Evolutionary conservation across 2,888 invertebrate species (phyloP).

Genomic region (Agonopterix subpropinquella): DNA sequence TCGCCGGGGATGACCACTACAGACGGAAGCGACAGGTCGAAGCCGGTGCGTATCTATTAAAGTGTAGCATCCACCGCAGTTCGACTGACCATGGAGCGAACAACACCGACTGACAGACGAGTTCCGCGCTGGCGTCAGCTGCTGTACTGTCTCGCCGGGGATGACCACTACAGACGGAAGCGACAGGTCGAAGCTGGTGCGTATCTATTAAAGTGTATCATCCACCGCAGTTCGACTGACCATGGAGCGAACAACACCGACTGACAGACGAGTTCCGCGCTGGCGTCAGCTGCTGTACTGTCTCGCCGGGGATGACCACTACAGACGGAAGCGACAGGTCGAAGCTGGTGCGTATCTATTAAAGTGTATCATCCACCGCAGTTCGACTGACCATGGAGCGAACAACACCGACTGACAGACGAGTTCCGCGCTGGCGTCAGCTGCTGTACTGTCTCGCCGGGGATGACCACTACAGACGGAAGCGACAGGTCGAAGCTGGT

Average conservation of each 20-base stretch:
- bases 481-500: conserved; percentile 84
- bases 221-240: conserved; percentile 68
- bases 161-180: conserved; percentile 83
- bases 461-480: conserved; percentile 83
- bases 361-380: not conserved
- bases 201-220: conserved; percentile 2
- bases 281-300: conserved; percentile 89
- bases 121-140: conserved; percentile 88
- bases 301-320: conserved; percentile 85
- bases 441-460: conserved; percentile 88
- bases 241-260: conserved; percentile 90
- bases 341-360: conserved; percentile 74
- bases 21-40: conserved; percentile 83
- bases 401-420: conserved; percentile 87
- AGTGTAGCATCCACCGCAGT: conserved; percentile 22
- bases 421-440: conserved; percentile 86
- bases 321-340: conserved; percentile 82
- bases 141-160: conserved; percentile 86
- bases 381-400: conserved; percentile 84
- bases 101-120: conserved; percentile 86
- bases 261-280: conserved; percentile 83
- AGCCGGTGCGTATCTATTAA: conserved; percentile 60
- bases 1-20: conserved; percentile 86
- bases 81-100: conserved; percentile 84
- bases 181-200: conserved; percentile 82